These are phyloP conservation scores for silkworm (Bombyx mori) DNA, from an alignment of 1,140 invertebrate genomes.

Conservation along the genomic window ASM3026992v2 NC_085110.1:7021001-7021500, in stretches of 20 bases:
- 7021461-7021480: slow-evolving; percentile 52
- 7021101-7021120: no score
- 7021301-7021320: slow-evolving; percentile 11
- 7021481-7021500: slow-evolving; percentile 64
- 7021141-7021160: no score
- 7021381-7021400: slow-evolving; percentile 26
- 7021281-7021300: slow-evolving; percentile 11
- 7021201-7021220: no score
- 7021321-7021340: slow-evolving; percentile 10
- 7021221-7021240: no score
- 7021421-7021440: slow-evolving; percentile 24
- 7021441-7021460: slow-evolving; percentile 44
- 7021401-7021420: slow-evolving; percentile 16
- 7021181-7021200: no score
- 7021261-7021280: not conserved
- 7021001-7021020: slow-evolving; percentile 23
- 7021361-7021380: slow-evolving; percentile 17
- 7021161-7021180: no score
- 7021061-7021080: not conserved
- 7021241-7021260: no score
- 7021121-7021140: no score
- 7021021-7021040: slow-evolving; percentile 8
- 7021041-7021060: slow-evolving; percentile 11
- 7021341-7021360: slow-evolving; percentile 6
- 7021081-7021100: no score